Evolutionary conservation across 2,888 invertebrate genomes (phyloP), one percentile per base, ranked within the genome.

Genomic region (Blomia tropicalis): DNA sequence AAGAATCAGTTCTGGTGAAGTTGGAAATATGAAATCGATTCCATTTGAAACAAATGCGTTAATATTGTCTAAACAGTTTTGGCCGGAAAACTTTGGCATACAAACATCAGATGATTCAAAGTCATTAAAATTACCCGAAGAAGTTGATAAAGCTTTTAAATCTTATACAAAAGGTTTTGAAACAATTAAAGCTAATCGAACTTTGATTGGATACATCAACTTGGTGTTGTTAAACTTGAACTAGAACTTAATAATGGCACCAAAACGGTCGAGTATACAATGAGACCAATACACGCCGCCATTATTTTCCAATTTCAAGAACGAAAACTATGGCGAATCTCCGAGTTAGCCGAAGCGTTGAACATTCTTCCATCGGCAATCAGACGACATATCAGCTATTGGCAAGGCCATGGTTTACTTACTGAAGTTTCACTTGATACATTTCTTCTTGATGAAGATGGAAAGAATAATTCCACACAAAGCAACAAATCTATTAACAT

Each of bases 21-120:
- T 67, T 29, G 62, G 58, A 43, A 60, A 27, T 5, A 32, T 47
- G n/a, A 27, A 47, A 25, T 66, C 70, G 14, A 71, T 81, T 74
- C 74, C 77, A 47, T 81, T 86, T 66, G 80, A 82, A 27, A 80
- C 85, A 30, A 82, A 82, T 68, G 85, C 90, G 1, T 82, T 95
- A 75, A 89, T 96, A 68, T 78, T 98, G n/a, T 96, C 95, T 0
- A 90, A 91, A 1, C 93, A 96, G 73, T 98, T 95, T 77, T 98
- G 96, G 96, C 96, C 96, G 1, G 66, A 68, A 32, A 65, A 65
- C 27, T 41, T 65, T 41, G 64, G 65, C 23, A n/a, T 64, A 2
- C 30, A 25, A 17, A 14, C 51, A 19, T 36, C 19, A 14, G 64
- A 64, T 14, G 64, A 64, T 25, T 22, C 56, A 7, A 92, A 93